Percentiles rank a stretch among this genome's conserved stretches.
phyloP scores from a whole-genome alignment of 2,113 vertebrate genomes.

The Oncorhynchus nerka region DNA sequence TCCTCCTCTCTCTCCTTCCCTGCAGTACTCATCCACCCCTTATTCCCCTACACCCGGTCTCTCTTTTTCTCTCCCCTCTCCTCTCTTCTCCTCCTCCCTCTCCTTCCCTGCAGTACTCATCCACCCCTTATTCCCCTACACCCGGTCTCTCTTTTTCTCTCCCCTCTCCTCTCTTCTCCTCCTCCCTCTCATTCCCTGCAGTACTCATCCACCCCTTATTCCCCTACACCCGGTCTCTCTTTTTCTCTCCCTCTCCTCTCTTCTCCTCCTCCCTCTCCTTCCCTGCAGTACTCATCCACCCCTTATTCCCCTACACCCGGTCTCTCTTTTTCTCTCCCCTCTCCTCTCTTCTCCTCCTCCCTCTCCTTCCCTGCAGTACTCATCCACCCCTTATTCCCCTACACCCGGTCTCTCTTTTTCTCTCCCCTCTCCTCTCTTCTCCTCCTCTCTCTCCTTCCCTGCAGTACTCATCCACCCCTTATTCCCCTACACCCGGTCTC shows the following conservation, averaged over 20 bases:
- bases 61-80: constrained; percentile 25
- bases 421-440: constrained; percentile 31
- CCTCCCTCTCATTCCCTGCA: not conserved
- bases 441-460: not conserved
- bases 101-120: not conserved
- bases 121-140: no score
- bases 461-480: not conserved
- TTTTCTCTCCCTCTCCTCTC: constrained; percentile 23
- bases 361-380: not conserved
- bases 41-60: not conserved
- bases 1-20: not conserved
- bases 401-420: not conserved
- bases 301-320: no score
- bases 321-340: constrained; percentile 21
- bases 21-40: not conserved
- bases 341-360: constrained; percentile 28
- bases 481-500: not conserved
- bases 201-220: no score
- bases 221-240: not conserved
- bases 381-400: no score
- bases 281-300: not conserved
- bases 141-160: not conserved
- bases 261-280: constrained; percentile 16
- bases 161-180: constrained; percentile 34
- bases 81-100: constrained; percentile 22